Base-by-base conservation (phyloP, 1,140 invertebrate genomes). In the Homarus americanus region DNA sequence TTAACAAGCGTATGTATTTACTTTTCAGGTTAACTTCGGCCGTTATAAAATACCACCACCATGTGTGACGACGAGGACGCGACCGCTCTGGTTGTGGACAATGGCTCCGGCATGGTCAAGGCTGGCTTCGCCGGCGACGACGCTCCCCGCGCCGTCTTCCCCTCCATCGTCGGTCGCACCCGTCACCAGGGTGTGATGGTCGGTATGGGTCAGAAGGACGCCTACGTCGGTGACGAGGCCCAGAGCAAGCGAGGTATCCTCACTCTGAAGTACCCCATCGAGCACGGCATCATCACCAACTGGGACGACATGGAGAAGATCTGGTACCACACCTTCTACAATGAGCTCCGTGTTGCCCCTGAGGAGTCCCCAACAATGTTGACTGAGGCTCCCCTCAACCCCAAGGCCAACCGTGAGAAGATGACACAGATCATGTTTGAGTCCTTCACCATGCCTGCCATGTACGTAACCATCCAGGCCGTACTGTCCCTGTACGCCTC, bases 261-360 rank as follows among this genome's bases (percentile, higher is more conserved):
- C n/a, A 69, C 63, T 69, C 63, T 69, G n/a, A 69, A 69, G 63
- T 69, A 69, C 63, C 95, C 98, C 98, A 98, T 98, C 95, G 97
- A 98, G 95, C 97, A 98, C 95, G 98, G 97, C 93, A 98, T 98
- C 95, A 97, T 98, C 94, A 98, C 97, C 94, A 98, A 98, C 96
- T 99, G 98, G 98, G 98, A 98, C 94, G 88, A 90, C 72, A 90
- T 90, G 97, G 97, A 98, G 94, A 98, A 98, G 94, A 98, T 98
- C 94, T 98, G 97, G 97, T 98, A 99, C 95, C 97, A 99, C 95
- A 97, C 97, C 91, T 98, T 98, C 95, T 98, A 98, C 95, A 98
- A 98, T 94, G 98, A 99, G 95, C 95, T 99, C 93, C 97, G 98
- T 95, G 98, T 98, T 89, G 98, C 98, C 75, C 98, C 98, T 15